Percentiles rank a stretch among this genome's conserved stretches.
Conservation (phyloP, 2,113 vertebrate genomes). For the Capreolus pygargus region DNA sequence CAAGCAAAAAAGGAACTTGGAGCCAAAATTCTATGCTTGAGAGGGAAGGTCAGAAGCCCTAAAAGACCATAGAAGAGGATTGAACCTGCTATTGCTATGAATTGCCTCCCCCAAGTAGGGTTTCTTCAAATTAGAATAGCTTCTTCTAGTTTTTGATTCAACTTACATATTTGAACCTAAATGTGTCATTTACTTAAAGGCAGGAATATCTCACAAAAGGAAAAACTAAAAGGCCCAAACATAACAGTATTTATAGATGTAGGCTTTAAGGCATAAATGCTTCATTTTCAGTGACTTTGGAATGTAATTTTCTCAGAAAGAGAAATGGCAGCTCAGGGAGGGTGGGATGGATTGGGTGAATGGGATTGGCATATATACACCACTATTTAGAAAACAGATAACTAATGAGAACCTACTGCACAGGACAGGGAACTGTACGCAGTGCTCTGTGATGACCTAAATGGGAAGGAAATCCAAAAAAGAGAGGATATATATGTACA, state of each 20-base stretch:
- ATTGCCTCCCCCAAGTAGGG: not conserved
- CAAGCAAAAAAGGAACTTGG: not conserved
- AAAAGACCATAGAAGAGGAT: not conserved
- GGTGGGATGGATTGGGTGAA: not conserved
- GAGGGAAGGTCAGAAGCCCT: not conserved
- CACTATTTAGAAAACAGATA: not conserved
- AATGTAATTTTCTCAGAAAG: conserved; percentile 9
- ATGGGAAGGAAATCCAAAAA: not conserved
- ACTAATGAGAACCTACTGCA: not conserved
- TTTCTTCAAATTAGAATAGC: not conserved
- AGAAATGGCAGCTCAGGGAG: not conserved
- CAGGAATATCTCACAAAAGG: not conserved
- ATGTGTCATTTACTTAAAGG: conserved; percentile 20
- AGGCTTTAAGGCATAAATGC: not conserved
- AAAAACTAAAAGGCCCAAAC: conserved; percentile 21
- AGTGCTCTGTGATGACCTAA: not conserved
- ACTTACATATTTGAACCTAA: not conserved
- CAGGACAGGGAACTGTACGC: not conserved
- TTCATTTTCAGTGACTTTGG: conserved; percentile 24
- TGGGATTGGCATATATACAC: not conserved
- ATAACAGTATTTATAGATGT: not conserved
- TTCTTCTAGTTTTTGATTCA: conserved; percentile 7
- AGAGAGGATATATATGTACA: not conserved
- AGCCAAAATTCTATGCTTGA: not conserved
- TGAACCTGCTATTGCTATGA: not conserved